phyloP scores from a whole-genome alignment of 2,113 vertebrate species.

The Papio anubis region DNA sequence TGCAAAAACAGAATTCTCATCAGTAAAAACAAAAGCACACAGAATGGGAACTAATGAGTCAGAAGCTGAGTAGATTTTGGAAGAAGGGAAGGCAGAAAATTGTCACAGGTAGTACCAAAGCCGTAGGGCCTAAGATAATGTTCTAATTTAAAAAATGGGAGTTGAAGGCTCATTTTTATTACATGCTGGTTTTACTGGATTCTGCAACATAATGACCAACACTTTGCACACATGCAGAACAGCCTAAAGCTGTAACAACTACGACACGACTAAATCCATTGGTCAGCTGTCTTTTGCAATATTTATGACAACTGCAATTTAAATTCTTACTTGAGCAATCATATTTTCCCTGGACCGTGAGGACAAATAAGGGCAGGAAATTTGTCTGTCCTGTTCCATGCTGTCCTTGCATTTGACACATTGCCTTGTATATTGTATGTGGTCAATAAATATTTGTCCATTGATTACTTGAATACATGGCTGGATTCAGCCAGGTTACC shows the following conservation, averaged over 20 bases:
- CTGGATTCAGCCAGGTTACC: background rate
- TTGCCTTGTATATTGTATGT: background rate
- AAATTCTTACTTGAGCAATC: background rate
- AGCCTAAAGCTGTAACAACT: background rate
- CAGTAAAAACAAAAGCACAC: background rate
- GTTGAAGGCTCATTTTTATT: background rate
- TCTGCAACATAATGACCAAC: background rate
- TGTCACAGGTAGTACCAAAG: background rate
- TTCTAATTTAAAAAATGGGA: background rate
- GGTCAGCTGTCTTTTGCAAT: background rate
- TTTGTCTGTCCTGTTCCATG: background rate
- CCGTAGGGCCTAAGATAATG: background rate
- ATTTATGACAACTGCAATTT: background rate
- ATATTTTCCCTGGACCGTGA: background rate
- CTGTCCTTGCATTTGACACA: background rate
- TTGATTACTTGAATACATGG: background rate
- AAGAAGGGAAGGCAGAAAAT: background rate
- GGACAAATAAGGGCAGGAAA: background rate
- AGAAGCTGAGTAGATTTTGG: background rate
- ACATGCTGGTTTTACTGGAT: background rate
- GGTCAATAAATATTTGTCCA: background rate
- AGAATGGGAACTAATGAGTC: background rate
- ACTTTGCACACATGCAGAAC: background rate
- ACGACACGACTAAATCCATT: background rate
- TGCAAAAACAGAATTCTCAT: background rate